Evolutionary conservation across 2,797 vertebrate genomes (phyloP).

Genomic region (Acrossocheilus fasciatus): DNA sequence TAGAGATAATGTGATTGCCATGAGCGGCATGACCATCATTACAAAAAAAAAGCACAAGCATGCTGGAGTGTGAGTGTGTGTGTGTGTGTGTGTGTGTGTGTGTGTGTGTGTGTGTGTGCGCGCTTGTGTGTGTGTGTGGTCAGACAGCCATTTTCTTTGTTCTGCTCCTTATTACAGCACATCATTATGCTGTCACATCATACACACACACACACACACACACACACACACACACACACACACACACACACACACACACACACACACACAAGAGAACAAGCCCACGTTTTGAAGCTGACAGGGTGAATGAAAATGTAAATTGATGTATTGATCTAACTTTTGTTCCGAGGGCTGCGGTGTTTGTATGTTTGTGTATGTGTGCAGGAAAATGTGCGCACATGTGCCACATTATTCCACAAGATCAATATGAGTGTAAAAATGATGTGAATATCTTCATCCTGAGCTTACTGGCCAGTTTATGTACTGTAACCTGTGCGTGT

Average conservation of each 20-base stretch:
- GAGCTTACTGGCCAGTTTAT: constrained; percentile 14
- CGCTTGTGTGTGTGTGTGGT: constrained; percentile 12
- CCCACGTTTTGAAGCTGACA: constrained; percentile 36
- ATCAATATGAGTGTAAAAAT: constrained; percentile 41
- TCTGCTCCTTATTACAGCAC: constrained; percentile 17
- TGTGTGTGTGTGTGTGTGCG: not conserved
- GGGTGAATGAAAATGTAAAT: constrained; percentile 59
- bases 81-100: not conserved
- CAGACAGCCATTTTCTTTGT: constrained; percentile 27
- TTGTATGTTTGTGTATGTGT: constrained; percentile 17
- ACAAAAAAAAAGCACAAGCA: not conserved
- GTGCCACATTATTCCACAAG: constrained; percentile 2
- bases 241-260: not conserved
- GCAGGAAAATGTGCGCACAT: not conserved
- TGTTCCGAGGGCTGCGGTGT: constrained; percentile 12
- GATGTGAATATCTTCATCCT: constrained; percentile 28
- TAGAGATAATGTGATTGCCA: constrained; percentile 9
- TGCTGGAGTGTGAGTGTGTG: not conserved
- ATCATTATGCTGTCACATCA: constrained; percentile 50
- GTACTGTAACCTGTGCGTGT: not conserved
- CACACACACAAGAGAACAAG: constrained; percentile 14
- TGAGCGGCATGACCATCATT: constrained; percentile 3
- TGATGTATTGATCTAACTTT: constrained; percentile 42
- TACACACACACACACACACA: not conserved
- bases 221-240: no score